Base-by-base conservation (phyloP, 2,797 vertebrate species). In the Mormyrus proboscirostris region DNA sequence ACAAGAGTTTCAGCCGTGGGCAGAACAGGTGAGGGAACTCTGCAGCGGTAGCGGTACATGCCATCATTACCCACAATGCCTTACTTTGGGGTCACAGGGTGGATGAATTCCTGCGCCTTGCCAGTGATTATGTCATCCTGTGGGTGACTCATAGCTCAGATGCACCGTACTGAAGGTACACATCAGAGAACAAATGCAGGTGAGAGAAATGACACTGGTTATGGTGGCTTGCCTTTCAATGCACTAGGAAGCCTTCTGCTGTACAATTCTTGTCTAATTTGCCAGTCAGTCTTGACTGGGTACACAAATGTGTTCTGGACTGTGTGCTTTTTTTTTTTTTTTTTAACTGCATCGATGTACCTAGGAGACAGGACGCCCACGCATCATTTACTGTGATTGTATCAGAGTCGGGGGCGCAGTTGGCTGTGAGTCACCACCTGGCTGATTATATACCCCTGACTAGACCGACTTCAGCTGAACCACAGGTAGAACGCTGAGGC, bases 321-420 rank as follows among this genome's bases (percentile, higher is more conserved):
- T 49, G 69, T 76, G 33, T 16, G 44, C 9, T 57, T 57, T 57
- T n/a, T 5, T 76, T 12, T 5, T 10, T 29, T 38, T 25, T 25
- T 49, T 84, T 50, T 83, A 9, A 50, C 82, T 50, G 82, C 82
- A 84, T 44, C 7, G 82, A 47, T n/a, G 82, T 84, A 84, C 22
- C 82, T 84, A 49, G 22, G 10, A 84, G 47, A 50, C 82, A 47
- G 41, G 50, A 51, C 47, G 2, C 82, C 82, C 82, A 84, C 47
- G 3, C 44, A 44, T 25, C 82, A 84, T 84, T 84, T 84, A 84
- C 82, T 49, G 44, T 51, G 82, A 84, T 25, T 84, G 82, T 84
- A 50, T 49, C 82, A 49, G 47, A 50, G 82, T 84, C 47, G 44
- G n/a, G 82, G 82, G 19, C n/a, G 41, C 47, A 25, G 41, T 50